Percentiles rank a stretch among this genome's conserved stretches.
Evolutionary conservation across 2,888 invertebrate species (phyloP).

Genomic region (Andrena marginata): DNA sequence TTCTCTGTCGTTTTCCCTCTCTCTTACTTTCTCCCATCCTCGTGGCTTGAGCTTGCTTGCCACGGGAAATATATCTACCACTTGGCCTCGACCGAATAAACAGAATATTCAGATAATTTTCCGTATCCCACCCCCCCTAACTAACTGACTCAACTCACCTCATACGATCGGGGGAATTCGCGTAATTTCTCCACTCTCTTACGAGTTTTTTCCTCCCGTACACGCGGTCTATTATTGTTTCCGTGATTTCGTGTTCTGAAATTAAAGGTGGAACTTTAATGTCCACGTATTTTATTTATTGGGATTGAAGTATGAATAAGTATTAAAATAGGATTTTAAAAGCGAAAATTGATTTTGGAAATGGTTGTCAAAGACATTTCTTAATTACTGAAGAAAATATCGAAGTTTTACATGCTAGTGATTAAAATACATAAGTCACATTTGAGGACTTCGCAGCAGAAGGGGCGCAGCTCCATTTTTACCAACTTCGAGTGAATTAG

Average conservation of each 20-base stretch:
- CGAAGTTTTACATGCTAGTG: too few relatives aligned
- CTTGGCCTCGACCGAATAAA: slow-evolving; percentile 80
- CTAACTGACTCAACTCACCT: slow-evolving; percentile 31
- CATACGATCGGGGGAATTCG: slow-evolving; percentile 39
- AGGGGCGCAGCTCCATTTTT: too few relatives aligned
- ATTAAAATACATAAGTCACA: too few relatives aligned
- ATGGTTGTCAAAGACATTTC: too few relatives aligned
- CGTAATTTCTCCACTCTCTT: slow-evolving; percentile 25
- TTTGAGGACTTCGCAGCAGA: too few relatives aligned
- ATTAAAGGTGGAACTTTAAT: neutral
- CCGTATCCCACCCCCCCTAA: slow-evolving; percentile 61
- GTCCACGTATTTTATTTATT: too few relatives aligned
- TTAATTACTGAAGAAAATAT: too few relatives aligned
- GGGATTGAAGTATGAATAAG: too few relatives aligned
- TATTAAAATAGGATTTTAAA: too few relatives aligned
- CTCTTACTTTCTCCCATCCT: slow-evolving; percentile 62
- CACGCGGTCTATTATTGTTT: slow-evolving; percentile 9
- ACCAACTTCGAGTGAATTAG: too few relatives aligned
- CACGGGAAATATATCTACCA: slow-evolving; percentile 78
- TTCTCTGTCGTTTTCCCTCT: slow-evolving; percentile 75
- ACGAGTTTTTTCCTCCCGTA: neutral
- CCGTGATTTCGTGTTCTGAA: slow-evolving; percentile 13
- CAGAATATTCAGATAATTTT: slow-evolving; percentile 84
- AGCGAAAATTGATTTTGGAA: too few relatives aligned
- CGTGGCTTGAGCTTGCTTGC: slow-evolving; percentile 67